A percentile compares a stretch with the other conserved stretches of the same genome.
These are phyloP conservation scores for Smutsia gigantea DNA, from an alignment of 2,797 vertebrate species.

Conservation along the genomic window DNA sequence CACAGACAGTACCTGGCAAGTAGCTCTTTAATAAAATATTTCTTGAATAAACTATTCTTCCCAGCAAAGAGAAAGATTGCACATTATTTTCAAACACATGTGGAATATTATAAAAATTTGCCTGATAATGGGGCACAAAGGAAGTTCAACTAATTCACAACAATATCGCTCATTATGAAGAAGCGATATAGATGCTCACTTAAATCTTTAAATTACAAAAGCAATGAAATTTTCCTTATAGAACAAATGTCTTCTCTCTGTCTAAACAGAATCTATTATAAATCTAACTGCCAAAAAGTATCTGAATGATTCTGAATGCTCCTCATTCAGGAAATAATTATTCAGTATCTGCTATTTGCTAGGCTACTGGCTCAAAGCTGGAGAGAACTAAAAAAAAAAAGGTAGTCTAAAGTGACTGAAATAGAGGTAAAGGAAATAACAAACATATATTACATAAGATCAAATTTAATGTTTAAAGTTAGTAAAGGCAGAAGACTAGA, in stretches of 20 bases:
- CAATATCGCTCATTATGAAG: not conserved
- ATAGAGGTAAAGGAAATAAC: not conserved
- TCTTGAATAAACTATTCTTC: not conserved
- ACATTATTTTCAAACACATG: not conserved
- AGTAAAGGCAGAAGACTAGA: not conserved
- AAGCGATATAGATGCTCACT: not conserved
- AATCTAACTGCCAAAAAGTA: not conserved
- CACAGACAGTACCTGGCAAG: not conserved
- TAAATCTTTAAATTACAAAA: not conserved
- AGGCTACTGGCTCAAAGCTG: not conserved
- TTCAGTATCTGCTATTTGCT: not conserved
- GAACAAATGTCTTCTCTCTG: not conserved
- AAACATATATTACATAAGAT: not conserved
- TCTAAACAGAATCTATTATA: not conserved
- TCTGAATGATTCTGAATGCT: not conserved
- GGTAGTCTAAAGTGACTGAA: slow-evolving; percentile 39
- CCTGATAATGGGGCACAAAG: not conserved
- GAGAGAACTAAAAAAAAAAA: not conserved
- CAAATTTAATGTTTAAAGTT: not conserved
- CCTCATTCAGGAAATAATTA: slow-evolving; percentile 1
- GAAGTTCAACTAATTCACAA: not conserved
- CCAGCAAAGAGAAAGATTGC: not conserved
- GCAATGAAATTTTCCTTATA: not conserved
- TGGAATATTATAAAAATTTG: not conserved
- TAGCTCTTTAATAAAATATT: not conserved